Evolutionary conservation across 2,797 vertebrate genomes (phyloP).

Genomic region (Lacerta agilis): DNA sequence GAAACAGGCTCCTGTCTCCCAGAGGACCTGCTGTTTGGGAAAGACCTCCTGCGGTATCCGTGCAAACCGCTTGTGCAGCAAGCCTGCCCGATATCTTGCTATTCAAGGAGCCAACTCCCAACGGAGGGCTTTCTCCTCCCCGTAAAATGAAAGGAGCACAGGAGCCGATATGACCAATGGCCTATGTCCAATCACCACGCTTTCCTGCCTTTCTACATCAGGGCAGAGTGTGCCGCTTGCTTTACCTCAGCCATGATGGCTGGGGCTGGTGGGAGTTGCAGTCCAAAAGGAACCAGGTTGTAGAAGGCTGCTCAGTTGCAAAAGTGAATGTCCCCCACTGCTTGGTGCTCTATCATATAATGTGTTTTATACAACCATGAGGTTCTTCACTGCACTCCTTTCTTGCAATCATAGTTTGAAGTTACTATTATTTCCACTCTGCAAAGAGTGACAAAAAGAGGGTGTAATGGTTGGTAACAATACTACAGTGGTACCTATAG

Average conservation of each 20-base stretch:
- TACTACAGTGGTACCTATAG: too few relatives aligned
- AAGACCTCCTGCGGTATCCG: conserved; percentile 21
- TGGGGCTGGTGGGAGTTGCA: too few relatives aligned
- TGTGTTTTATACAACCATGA: background rate
- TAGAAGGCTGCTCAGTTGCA: background rate
- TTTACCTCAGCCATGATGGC: background rate
- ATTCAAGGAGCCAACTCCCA: background rate
- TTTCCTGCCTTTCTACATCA: background rate
- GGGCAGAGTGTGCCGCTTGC: background rate
- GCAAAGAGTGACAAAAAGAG: background rate
- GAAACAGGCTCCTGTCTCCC: conserved; percentile 53
- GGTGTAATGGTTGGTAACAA: background rate
- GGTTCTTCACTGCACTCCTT: background rate
- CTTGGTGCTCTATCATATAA: background rate
- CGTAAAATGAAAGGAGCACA: background rate
- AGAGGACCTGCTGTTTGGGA: conserved; percentile 9
- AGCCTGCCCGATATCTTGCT: conserved; percentile 17
- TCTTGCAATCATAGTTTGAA: background rate
- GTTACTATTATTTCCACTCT: background rate
- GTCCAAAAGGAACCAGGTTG: too few relatives aligned
- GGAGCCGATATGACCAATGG: conserved; percentile 29
- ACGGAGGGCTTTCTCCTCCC: background rate
- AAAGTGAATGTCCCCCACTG: background rate
- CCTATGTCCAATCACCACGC: background rate
- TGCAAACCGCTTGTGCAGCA: background rate